These are phyloP conservation scores for Epizoanthus illoricatus DNA, from an alignment of 92 coral and sea anemone species.

Conservation along the genomic window DNA sequence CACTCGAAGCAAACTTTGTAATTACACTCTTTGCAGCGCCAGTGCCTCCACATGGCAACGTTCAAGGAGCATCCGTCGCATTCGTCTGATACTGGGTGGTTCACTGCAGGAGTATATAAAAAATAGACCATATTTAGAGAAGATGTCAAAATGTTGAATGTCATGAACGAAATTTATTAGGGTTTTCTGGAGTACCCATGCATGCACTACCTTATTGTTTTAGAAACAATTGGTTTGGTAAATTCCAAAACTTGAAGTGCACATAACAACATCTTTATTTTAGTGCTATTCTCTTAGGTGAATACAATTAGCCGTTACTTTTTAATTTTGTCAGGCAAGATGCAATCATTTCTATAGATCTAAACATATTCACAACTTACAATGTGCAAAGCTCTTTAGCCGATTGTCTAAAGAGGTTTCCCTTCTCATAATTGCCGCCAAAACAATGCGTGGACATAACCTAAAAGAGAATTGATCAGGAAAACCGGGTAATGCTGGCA, in stretches of 20 bases:
- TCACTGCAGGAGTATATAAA: not conserved
- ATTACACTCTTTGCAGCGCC: slow-evolving; percentile 5
- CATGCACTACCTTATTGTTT: too few species aligned
- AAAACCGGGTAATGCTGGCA: not conserved
- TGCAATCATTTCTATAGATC: too few species aligned
- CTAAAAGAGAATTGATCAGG: not conserved
- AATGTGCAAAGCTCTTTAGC: not conserved
- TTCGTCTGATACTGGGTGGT: not conserved
- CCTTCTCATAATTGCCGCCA: not conserved
- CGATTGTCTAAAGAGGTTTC: slow-evolving; percentile 7
- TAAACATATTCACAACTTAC: not conserved
- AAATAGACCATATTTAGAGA: too few species aligned
- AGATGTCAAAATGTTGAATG: too few species aligned
- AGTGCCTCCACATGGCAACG: slow-evolving; percentile 10
- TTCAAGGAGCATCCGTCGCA: not conserved
- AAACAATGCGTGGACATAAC: not conserved
- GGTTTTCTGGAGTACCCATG: too few species aligned
- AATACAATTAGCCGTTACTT: too few species aligned
- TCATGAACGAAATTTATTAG: too few species aligned
- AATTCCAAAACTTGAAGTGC: too few species aligned
- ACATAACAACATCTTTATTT: too few species aligned
- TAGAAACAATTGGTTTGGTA: too few species aligned
- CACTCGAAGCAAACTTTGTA: slow-evolving; percentile 16
- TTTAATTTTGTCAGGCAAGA: too few species aligned
- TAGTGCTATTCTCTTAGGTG: too few species aligned